Conservation (phyloP, 2,888 invertebrate species). For the Podabrus alpinus region DNA sequence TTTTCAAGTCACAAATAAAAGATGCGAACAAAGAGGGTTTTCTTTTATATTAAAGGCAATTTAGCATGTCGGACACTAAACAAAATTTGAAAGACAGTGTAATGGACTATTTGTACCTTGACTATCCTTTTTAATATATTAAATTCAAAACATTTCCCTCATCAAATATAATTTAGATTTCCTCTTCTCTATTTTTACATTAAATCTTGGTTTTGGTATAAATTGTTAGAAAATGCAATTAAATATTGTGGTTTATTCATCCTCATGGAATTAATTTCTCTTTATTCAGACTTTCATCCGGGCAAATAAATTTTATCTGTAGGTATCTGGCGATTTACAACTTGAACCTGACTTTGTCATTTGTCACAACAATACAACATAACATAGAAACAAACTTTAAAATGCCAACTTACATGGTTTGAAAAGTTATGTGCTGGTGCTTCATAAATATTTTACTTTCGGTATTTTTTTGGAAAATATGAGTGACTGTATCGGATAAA, state of each 20-base stretch:
- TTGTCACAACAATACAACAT: not conserved
- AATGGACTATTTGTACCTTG: not conserved
- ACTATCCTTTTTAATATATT: not conserved
- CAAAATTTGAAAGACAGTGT: not conserved
- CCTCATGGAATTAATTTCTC: not conserved
- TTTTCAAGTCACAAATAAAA: not conserved
- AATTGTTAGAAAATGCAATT: not conserved
- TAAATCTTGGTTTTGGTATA: not conserved
- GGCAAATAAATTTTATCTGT: not conserved
- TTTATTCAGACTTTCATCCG: not conserved
- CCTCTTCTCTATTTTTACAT: not conserved
- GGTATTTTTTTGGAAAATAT: not conserved
- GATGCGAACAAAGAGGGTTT: not conserved
- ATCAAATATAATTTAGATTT: not conserved
- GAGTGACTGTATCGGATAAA: not conserved
- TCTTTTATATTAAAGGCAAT: not conserved
- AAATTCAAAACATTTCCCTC: not conserved
- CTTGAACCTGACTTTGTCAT: not conserved
- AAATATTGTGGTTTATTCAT: not conserved
- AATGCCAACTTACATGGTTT: not conserved
- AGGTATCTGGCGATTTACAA: not conserved
- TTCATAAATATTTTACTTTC: not conserved
- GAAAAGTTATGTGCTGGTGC: not conserved
- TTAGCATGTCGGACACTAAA: not conserved
- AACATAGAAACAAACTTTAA: not conserved